Base-by-base conservation (phyloP, 2,888 invertebrate species). In the Drosophila kuntzei region DNA sequence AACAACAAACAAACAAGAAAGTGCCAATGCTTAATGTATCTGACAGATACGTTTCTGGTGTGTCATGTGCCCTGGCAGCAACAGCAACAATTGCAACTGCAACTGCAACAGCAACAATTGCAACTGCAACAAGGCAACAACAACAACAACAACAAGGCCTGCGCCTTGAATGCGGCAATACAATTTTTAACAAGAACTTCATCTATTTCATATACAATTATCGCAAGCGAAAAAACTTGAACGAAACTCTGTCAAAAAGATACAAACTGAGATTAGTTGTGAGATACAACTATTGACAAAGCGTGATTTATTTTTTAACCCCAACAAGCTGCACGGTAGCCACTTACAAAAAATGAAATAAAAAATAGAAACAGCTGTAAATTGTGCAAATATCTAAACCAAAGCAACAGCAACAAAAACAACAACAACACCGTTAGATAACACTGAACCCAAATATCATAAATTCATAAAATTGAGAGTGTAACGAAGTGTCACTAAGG, bases 121-220 rank as follows among this genome's bases (percentile, higher is more conserved):
- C 41, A 57, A 44, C 41, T 27, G 22, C 51, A 18, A 55, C 57
- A 57, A 20, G 55, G 50, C 80, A 67, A 39, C 70, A 54, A 22
- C 61, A n/a, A n/a, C 41, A 57, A 44, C 41, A 20, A 18, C 51
- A 18, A 55, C 57, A 57, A 20, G 55, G 50, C 80, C 61, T 51
- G 53, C 69, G 90, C 89, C 87, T 88, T 37, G 72, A 76, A 70
- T 71, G 72, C 79, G 65, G 74, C 88, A 82, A 76, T 70, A 71
- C 62, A 72, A 80, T 74, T 70, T 77, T 86, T 58, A 80, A 88
- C 87, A 87, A 90, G 67, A 90, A 90, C 79, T 89, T 84, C 57
- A 90, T 90, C 71, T 90, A 90, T 74, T 91, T 91, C 57, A 89
- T 91, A 58, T 90, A 91, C 86, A 87, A 91, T 71, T 90, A 90